Base-by-base conservation (phyloP, 2,113 vertebrate genomes). In the Esox niger region DNA sequence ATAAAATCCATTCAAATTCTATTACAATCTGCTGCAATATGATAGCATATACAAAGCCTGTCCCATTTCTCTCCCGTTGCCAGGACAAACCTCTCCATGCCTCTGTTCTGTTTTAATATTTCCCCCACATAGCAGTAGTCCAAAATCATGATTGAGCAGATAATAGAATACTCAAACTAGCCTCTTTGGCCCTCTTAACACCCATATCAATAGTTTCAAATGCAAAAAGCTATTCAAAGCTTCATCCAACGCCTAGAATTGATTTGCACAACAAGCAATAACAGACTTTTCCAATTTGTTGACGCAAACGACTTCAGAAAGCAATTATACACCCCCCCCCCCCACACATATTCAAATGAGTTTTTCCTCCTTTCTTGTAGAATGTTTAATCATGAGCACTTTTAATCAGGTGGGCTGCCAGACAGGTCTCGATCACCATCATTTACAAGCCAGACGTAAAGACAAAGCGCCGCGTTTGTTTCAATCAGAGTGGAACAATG, bases 1-100 rank as follows among this genome's bases (percentile, higher is more conserved):
- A 61, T 61, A 25, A 61, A 61, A 61, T 61, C 59, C 31, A 61
- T 61, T 61, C 35, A 25, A 61, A 61, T 61, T 61, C 59, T 61
- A 61, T 61, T 61, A 61, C 20, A 23, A 61, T 61, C 30, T 35
- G 23, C 20, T 33, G 59, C 30, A 61, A 32, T 61, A 61, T 38
- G 59, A 61, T 61, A 61, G 32, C 21, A 33, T 31, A n/a, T 27
- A 33, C 29, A 61, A n/a, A 20, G 9, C 59, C 32, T 21, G 26
- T n/a, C 20, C 21, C 8, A 33, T 25, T 61, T 30, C 57, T 5
- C 47, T 15, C 38, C 15, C 17, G 17, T 43, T 43, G 38, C 38
- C 38, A 43, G 38, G 11, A 17, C 31, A 5, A 30, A 30, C 20
- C 57, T 30, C 29, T 59, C 57, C 29, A 26, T 30, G 29, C 56